Evolutionary conservation across 2,888 invertebrate species (phyloP).

Genomic region (Eristalinus sepulchralis): DNA sequence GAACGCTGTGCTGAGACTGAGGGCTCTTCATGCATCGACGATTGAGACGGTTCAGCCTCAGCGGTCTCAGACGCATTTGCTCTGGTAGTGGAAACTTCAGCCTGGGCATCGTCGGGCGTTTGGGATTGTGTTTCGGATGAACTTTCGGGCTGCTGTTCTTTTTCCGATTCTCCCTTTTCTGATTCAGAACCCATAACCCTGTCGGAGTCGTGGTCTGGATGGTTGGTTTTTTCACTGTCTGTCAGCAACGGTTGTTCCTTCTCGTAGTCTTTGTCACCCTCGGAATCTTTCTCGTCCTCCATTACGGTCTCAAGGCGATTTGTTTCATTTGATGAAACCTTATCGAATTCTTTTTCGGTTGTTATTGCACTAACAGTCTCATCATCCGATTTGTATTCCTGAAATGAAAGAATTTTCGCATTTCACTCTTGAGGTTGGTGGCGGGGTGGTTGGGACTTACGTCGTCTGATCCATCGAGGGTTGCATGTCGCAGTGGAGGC

Average conservation of each 20-base stretch:
- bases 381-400: conserved; percentile 72
- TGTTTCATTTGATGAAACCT: conserved; percentile 32
- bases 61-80: no score
- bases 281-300: conserved; percentile 53
- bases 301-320: conserved; percentile 39
- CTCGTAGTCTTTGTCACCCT: conserved; percentile 6
- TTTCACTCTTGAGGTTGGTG: neutral
- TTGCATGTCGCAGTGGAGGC: conserved; percentile 72
- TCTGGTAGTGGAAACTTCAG: neutral
- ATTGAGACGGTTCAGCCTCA: conserved; percentile 12
- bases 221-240: neutral
- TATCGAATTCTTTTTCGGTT: conserved; percentile 59
- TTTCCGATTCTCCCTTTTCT: neutral
- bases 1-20: conserved; percentile 9
- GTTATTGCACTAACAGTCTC: conserved; percentile 59
- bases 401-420: neutral
- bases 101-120: neutral
- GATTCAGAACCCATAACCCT: neutral
- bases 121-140: conserved; percentile 14
- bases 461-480: conserved; percentile 74
- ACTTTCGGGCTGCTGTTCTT: neutral
- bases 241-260: neutral
- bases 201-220: neutral
- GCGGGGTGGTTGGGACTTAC: conserved; percentile 68
- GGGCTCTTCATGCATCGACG: neutral